Base-by-base conservation (phyloP, 1,140 invertebrate genomes). In the Meloidogyne floridensis region DNA sequence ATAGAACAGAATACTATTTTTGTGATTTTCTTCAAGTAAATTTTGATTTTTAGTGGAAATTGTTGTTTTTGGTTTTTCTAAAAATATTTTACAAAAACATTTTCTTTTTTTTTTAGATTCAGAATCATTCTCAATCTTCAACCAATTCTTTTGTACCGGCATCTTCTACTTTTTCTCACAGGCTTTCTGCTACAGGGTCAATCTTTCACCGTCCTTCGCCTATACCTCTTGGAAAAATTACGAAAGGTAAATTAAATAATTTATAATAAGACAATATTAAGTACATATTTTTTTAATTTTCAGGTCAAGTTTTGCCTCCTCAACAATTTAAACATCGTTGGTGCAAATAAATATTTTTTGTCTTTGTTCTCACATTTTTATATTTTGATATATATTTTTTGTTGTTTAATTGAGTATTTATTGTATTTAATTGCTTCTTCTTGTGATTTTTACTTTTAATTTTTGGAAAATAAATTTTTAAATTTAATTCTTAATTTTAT, bases 331-430 rank as follows among this genome's bases (percentile, higher is more conserved):
- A n/a, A n/a, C 59, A 65, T n/a, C 59, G n/a, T n/a, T 65, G 59
- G 59, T 6, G 59, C 59, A 65, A 5, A 0, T 65, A 65, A 65
- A n/a, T 4, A 32, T 42, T 73, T 47, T 5, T 6, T 18, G 32
- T 73, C 32, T 73, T 73, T 42, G 47, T 47, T 47, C 7, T 47
- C 47, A 47, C 8, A 43, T 13, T 53, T 73, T 73, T 73, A 18
- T 73, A 73, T 43, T 6, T 73, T 47, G 72, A 32, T 20, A 73
- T 43, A 73, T 32, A 15, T 73, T 73, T 73, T 5, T 73, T 73
- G 42, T 73, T 65, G 59, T 65, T 65, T 65, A n/a, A n/a, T n/a
- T 2, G 7, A 15, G 11, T 4, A 15, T 4, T 4, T 10, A 32
- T 47, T 47, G 47, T 10, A 6, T 65, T 65, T 65, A 65, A 65